Percentiles rank a stretch among this genome's conserved stretches.
These are phyloP conservation scores for Melieria omissa DNA, from an alignment of 2,888 invertebrate genomes.

Conservation along the genomic window DNA sequence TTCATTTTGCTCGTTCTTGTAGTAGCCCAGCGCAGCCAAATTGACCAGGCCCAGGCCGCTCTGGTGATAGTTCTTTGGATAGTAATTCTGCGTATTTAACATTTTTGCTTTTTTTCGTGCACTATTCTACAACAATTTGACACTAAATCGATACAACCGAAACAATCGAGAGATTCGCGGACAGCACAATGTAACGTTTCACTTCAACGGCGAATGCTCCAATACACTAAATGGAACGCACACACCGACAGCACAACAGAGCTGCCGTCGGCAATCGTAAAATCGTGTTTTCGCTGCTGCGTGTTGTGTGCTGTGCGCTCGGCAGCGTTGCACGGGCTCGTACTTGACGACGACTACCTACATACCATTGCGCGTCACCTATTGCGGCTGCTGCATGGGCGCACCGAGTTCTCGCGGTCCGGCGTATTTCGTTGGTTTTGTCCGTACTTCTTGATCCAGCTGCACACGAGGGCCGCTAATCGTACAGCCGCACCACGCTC, in stretches of 20 bases:
- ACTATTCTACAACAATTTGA: not conserved
- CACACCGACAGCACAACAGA: constrained; percentile 17
- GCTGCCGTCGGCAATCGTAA: constrained; percentile 13
- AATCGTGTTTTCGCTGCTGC: constrained; percentile 4
- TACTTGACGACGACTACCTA: not conserved
- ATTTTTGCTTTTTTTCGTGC: constrained; percentile 20
- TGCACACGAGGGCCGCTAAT: too few species aligned
- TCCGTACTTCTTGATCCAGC: too few species aligned
- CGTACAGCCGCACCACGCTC: too few species aligned
- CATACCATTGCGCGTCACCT: too few species aligned
- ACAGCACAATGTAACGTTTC: constrained; percentile 8
- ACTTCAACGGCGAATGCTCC: constrained; percentile 15
- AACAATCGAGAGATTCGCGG: not conserved
- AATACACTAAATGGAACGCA: constrained; percentile 29
- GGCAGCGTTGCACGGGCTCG: constrained; percentile 19
- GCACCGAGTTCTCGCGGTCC: too few species aligned
- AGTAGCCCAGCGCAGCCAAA: constrained; percentile 62
- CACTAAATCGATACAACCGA: constrained; percentile 17
- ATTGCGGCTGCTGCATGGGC: too few species aligned
- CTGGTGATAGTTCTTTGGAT: constrained; percentile 65
- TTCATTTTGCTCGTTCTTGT: constrained; percentile 50
- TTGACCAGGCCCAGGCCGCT: constrained; percentile 64
- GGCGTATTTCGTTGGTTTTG: too few species aligned
- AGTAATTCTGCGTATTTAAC: constrained; percentile 45
- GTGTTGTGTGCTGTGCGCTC: not conserved